Base-by-base conservation (phyloP, 2,797 vertebrate species). In the Orestias chungarensis region DNA sequence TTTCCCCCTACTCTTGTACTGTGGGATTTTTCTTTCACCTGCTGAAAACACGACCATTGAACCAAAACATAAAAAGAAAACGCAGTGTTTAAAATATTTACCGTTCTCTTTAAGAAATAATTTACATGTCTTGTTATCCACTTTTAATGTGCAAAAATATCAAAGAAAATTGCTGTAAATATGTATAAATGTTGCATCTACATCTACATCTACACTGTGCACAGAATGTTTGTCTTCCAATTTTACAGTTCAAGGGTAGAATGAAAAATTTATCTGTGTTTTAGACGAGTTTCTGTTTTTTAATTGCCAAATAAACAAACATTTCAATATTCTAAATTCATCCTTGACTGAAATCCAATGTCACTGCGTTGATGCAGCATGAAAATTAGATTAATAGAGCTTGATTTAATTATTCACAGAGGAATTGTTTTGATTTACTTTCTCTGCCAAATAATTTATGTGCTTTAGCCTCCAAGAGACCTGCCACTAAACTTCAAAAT, bases 351-450 rank as follows among this genome's bases (percentile, higher is more conserved):
- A 47, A 78, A 64, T 64, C 68, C 66, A 75, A 74, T 71, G 68
- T 31, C 68, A 38, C 23, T 25, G n/a, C 46, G 23, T 62, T 27
- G 67, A 75, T 6, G 3, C 47, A 85, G 52, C 62, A 71, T 47
- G 71, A 47, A 64, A 61, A 71, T 78, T 80, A 78, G 23, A 70
- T 74, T 64, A 18, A 57, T 66, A 55, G 77, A 73, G 71, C 82
- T 74, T 78, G 64, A 86, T 44, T 35, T 73, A 73, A 75, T 85
- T 73, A 69, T 80, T 81, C 64, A 77, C 61, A 80, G 10, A 64
- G 74, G 68, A 84, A 65, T 79, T 44, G 46, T 86, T 90, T 85
- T 79, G 70, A 88, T 87, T 89, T 70, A 82, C 73, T 84, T 83
- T 87, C 68, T 70, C 66, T 52, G 81, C 76, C 82, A 88, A 84